Conservation (phyloP, 2,888 invertebrate genomes). For the Dasypolia templi region DNA sequence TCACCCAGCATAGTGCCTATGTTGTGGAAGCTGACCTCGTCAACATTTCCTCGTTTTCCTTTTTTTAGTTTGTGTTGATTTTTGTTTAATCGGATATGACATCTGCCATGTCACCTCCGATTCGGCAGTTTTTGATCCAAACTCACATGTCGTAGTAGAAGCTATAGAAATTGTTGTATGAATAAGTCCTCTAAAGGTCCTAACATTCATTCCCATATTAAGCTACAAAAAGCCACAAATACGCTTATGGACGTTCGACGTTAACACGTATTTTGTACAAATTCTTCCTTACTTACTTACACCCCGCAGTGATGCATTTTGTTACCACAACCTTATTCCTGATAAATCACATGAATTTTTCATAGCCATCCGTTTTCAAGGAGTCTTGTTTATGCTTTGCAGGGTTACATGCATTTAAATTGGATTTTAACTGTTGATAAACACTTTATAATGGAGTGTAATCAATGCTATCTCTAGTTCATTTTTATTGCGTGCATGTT, state of each 20-base stretch:
- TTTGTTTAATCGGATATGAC: too few species aligned
- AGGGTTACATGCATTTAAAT: conserved; percentile 78
- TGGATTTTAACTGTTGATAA: conserved; percentile 74
- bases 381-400: conserved; percentile 72
- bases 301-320: conserved; percentile 64
- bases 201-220: background rate
- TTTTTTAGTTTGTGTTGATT: too few species aligned
- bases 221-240: conserved; percentile 4
- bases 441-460: conserved; percentile 58
- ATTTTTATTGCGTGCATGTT: conserved; percentile 27
- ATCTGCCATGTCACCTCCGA: too few species aligned
- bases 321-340: conserved; percentile 58
- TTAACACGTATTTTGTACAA: conserved; percentile 30
- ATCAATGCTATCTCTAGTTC: conserved; percentile 44
- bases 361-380: conserved; percentile 73
- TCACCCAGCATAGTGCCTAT: too few species aligned
- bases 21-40: too few species aligned
- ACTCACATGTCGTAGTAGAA: too few species aligned
- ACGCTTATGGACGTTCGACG: background rate
- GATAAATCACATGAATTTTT: conserved; percentile 80
- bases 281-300: conserved; percentile 39
- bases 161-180: background rate
- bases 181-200: background rate
- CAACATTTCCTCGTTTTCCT: too few species aligned
- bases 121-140: too few species aligned